A percentile compares a stretch with the other conserved stretches of the same genome.
These are phyloP conservation scores for Gambelia wislizenii DNA, from an alignment of 2,797 vertebrate species.

Conservation along the genomic window DNA sequence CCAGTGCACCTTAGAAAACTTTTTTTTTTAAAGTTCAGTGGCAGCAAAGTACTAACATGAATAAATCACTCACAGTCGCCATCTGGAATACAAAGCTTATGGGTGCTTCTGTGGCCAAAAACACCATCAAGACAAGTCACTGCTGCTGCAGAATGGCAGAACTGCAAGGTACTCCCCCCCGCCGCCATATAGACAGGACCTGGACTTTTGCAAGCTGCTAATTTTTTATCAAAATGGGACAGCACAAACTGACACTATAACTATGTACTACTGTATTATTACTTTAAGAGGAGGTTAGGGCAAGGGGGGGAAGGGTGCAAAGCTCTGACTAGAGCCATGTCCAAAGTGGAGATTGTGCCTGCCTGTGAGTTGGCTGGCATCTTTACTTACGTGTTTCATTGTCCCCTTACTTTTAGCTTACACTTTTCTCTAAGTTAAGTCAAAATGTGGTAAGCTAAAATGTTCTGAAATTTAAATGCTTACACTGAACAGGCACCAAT, in stretches of 20 bases:
- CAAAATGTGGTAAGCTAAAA: not conserved
- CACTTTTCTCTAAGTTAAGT: not conserved
- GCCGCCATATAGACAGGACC: too few relatives aligned
- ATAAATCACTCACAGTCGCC: too few relatives aligned
- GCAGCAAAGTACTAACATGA: too few relatives aligned
- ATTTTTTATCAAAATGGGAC: not conserved
- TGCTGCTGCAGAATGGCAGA: too few relatives aligned
- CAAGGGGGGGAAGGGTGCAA: too few relatives aligned
- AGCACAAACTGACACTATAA: not conserved
- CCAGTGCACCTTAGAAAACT: too few relatives aligned
- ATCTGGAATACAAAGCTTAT: too few relatives aligned
- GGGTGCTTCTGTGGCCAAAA: too few relatives aligned
- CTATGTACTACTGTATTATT: not conserved
- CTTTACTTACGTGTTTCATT: not conserved
- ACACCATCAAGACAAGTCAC: too few relatives aligned
- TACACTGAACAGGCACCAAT: not conserved
- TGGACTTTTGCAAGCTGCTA: not conserved
- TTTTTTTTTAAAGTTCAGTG: too few relatives aligned
- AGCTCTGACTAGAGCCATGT: not conserved
- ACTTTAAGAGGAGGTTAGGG: not conserved
- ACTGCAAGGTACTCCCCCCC: too few relatives aligned
- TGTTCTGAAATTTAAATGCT: not conserved
- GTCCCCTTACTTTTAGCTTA: not conserved
- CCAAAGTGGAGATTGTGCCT: not conserved
- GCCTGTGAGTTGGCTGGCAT: not conserved